Conservation (phyloP, 2,797 vertebrate genomes). For the Microhierax caerulescens region DNA sequence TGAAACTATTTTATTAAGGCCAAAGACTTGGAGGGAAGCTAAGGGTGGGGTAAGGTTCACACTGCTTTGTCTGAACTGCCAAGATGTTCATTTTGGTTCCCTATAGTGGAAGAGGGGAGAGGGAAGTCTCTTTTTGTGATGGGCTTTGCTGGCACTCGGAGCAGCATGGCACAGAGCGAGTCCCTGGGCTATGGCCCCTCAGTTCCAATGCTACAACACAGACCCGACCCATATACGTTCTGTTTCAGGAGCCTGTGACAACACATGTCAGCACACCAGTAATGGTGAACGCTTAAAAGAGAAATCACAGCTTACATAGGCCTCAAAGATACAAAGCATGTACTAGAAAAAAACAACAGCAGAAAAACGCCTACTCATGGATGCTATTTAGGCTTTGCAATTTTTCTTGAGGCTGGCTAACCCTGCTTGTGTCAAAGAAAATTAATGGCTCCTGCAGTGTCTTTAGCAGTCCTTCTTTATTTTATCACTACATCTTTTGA, state of each 20-base stretch:
- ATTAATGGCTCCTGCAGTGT: neutral
- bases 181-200: neutral
- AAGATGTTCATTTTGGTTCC: neutral
- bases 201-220: neutral
- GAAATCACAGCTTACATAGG: neutral
- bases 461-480: neutral
- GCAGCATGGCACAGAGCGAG: accelerated
- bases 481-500: neutral
- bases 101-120: neutral
- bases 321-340: neutral
- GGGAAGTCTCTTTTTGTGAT: neutral
- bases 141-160: accelerated
- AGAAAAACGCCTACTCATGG: neutral
- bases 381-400: neutral
- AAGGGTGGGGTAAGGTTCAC: neutral
- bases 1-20: neutral
- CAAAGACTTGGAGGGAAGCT: neutral
- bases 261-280: neutral
- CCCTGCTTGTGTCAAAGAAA: neutral
- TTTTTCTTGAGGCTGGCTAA: neutral
- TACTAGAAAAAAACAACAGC: neutral
- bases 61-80: neutral
- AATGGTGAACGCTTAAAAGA: neutral
- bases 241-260: neutral
- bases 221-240: accelerated